These are phyloP conservation scores for Gallinago jamesoni DNA, from an alignment of 2,113 vertebrate genomes.

Conservation along the genomic window DNA sequence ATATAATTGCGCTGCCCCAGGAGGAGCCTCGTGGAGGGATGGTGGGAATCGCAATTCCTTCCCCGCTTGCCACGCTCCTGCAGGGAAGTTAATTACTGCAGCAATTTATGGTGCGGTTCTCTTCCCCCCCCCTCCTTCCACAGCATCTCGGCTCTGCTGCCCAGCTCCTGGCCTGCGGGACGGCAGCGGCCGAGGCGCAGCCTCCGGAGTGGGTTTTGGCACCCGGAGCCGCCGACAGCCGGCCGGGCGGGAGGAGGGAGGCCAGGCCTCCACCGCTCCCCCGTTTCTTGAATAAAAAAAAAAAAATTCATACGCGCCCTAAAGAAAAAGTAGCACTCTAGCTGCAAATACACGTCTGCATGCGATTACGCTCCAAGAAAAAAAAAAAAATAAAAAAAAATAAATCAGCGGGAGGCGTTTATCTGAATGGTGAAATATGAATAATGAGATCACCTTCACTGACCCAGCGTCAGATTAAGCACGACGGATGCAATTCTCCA, in stretches of 20 bases:
- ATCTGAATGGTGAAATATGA: background rate
- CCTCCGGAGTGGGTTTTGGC: background rate
- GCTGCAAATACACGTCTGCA: background rate
- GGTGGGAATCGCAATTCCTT: background rate
- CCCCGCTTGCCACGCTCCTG: background rate
- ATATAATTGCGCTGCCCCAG: background rate
- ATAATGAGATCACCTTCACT: background rate
- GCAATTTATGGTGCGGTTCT: background rate
- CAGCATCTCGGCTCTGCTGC: background rate
- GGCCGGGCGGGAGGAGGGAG: background rate
- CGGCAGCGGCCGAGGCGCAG: background rate
- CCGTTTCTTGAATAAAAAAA: background rate
- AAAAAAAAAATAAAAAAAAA: background rate
- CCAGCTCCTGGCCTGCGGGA: background rate
- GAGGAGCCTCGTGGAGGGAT: background rate
- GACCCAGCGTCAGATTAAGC: background rate
- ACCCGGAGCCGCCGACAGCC: background rate
- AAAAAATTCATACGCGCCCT: background rate
- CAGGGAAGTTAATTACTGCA: conserved; percentile 12
- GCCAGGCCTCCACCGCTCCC: background rate
- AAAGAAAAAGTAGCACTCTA: background rate
- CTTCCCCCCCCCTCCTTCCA: background rate
- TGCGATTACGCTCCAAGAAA: background rate
- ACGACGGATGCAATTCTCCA: background rate
- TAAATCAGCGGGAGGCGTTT: background rate